phyloP scores from a whole-genome alignment of 2,888 invertebrate species.

The Agriopis marginaria region DNA sequence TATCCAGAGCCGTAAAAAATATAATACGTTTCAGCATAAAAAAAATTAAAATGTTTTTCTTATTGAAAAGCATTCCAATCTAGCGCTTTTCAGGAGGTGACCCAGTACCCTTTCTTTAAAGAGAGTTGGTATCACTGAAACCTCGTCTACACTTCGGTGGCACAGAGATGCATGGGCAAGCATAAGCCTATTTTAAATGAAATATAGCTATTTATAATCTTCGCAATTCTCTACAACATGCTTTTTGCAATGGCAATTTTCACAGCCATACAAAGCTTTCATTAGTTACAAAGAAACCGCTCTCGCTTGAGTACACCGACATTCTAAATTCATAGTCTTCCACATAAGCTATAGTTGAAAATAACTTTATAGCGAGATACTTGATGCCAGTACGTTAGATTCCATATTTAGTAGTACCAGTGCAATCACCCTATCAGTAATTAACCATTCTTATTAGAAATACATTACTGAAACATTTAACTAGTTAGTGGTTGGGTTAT shows the following conservation, averaged over 20 bases:
- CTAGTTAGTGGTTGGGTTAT: background rate
- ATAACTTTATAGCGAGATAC: background rate
- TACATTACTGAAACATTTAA: conserved; percentile 5
- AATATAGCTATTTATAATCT: background rate
- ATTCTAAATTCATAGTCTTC: background rate
- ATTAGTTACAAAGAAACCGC: background rate
- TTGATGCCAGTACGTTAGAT: background rate
- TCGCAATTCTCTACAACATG: background rate
- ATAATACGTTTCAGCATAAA: too few species aligned
- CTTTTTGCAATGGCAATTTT: too few species aligned
- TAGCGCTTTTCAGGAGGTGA: too few species aligned
- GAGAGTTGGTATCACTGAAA: too few species aligned
- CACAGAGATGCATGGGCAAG: too few species aligned
- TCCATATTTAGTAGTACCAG: background rate
- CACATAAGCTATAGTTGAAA: background rate
- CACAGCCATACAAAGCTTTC: background rate
- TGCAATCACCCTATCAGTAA: background rate
- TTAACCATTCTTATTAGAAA: conserved; percentile 12
- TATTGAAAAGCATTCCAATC: too few species aligned
- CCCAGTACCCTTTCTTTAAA: too few species aligned
- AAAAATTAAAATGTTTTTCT: too few species aligned
- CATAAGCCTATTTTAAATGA: background rate
- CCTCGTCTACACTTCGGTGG: too few species aligned
- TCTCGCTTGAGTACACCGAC: background rate
- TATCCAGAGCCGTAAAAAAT: too few species aligned